Evolutionary conservation across 2,797 vertebrate species (phyloP).

Genomic region (Acanthis flammea): DNA sequence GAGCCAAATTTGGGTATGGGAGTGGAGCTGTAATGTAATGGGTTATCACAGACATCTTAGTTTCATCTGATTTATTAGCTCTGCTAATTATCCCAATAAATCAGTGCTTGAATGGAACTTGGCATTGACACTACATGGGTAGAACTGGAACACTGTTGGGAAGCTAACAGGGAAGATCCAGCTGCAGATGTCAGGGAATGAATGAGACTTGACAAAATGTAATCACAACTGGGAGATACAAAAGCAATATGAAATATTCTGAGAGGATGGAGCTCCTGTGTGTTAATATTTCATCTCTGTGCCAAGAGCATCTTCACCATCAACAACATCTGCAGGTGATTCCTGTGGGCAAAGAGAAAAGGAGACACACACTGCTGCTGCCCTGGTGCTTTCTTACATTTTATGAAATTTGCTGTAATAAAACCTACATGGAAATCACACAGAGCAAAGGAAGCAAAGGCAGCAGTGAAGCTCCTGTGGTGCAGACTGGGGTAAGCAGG

Average conservation of each 20-base stretch:
- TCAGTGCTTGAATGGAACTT: not conserved
- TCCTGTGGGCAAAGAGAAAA: not conserved
- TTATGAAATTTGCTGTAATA: not conserved
- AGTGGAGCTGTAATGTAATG: not conserved
- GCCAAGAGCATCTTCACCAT: not conserved
- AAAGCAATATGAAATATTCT: not conserved
- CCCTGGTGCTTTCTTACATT: not conserved
- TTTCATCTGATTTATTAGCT: not conserved
- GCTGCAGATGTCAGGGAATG: not conserved
- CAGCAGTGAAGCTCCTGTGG: not conserved
- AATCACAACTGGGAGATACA: not conserved
- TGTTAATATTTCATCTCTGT: not conserved
- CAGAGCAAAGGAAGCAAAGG: not conserved
- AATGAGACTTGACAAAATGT: not conserved
- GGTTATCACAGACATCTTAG: not conserved
- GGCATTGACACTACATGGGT: not conserved
- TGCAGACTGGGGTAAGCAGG: not conserved
- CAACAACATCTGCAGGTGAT: not conserved
- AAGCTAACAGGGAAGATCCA: not conserved
- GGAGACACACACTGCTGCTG: not conserved
- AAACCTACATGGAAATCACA: rapidly evolving
- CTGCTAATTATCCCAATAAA: conserved; percentile 1
- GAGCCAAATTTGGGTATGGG: not conserved
- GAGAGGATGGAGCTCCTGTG: not conserved
- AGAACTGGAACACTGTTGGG: not conserved